Percentiles rank a stretch among this genome's conserved stretches.
Evolutionary conservation across 1,140 invertebrate species (phyloP).

Genomic region (Vollenhovia emeryi): DNA sequence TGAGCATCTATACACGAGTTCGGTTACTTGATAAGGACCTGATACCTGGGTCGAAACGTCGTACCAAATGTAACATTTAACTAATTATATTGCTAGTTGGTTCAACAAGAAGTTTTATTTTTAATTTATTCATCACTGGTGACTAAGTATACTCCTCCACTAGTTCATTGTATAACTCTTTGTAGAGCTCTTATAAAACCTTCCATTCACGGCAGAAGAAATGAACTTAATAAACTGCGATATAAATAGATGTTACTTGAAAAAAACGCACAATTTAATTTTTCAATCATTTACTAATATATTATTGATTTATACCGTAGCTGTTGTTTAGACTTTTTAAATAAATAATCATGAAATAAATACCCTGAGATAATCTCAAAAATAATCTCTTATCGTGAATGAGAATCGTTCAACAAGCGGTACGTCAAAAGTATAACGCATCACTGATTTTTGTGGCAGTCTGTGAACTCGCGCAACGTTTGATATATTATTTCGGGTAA

Average conservation of each 20-base stretch:
- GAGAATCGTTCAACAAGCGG: background rate
- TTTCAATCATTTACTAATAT: background rate
- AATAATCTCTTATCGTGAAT: background rate
- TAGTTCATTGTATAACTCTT: background rate
- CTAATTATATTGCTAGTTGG: too few relatives aligned
- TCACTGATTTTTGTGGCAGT: background rate
- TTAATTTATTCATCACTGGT: too few relatives aligned
- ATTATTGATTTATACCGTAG: background rate
- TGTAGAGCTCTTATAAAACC: background rate
- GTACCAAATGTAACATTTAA: too few relatives aligned
- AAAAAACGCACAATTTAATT: background rate
- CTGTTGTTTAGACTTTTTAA: background rate
- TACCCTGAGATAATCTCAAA: background rate
- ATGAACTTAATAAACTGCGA: background rate
- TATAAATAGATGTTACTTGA: background rate
- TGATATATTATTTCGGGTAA: constrained; percentile 26
- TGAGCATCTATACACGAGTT: too few relatives aligned
- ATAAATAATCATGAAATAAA: too few relatives aligned
- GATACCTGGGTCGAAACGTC: too few relatives aligned
- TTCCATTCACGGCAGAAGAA: background rate
- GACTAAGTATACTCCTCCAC: too few relatives aligned
- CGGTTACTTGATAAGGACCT: too few relatives aligned
- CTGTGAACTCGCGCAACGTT: background rate
- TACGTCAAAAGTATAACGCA: background rate
- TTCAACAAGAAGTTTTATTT: too few relatives aligned